Evolutionary conservation across 2,797 vertebrate species (phyloP).

Genomic region (Onychomys leucogaster): DNA sequence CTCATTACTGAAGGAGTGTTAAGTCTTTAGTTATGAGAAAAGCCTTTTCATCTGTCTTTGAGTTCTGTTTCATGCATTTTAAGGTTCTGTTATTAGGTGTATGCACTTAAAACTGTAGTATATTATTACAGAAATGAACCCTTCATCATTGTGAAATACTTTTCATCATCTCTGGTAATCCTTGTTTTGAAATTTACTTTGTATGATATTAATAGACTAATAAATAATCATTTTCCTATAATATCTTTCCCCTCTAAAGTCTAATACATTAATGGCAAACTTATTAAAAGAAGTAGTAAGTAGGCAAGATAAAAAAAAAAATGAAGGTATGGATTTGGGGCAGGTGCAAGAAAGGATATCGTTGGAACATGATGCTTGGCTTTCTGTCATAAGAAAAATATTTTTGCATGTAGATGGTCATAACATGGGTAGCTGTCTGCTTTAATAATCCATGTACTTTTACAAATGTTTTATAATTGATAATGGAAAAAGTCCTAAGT

Average conservation of each 20-base stretch:
- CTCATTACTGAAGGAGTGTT: background rate
- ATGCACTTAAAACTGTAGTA: background rate
- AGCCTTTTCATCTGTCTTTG: background rate
- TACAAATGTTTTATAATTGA: background rate
- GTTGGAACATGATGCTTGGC: background rate
- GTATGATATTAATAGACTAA: constrained; percentile 25
- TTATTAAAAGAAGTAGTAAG: background rate
- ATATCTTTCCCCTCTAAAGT: background rate
- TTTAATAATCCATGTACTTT: constrained; percentile 21
- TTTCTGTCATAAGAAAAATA: background rate
- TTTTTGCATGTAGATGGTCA: constrained; percentile 4
- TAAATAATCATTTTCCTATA: constrained; percentile 25
- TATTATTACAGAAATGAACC: constrained; percentile 23
- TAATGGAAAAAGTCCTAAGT: constrained; percentile 25
- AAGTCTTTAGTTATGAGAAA: background rate
- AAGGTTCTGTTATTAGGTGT: constrained; percentile 8
- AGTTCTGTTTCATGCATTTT: constrained; percentile 13
- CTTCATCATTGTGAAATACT: constrained; percentile 16
- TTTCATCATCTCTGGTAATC: constrained; percentile 25
- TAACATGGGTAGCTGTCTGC: background rate
- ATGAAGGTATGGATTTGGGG: background rate
- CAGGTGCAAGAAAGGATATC: background rate
- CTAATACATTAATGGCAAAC: background rate
- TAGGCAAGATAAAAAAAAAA: constrained; percentile 13
- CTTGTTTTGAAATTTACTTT: constrained; percentile 49